Conservation (phyloP, 2,113 vertebrate genomes). For the Brienomyrus longianalis region DNA sequence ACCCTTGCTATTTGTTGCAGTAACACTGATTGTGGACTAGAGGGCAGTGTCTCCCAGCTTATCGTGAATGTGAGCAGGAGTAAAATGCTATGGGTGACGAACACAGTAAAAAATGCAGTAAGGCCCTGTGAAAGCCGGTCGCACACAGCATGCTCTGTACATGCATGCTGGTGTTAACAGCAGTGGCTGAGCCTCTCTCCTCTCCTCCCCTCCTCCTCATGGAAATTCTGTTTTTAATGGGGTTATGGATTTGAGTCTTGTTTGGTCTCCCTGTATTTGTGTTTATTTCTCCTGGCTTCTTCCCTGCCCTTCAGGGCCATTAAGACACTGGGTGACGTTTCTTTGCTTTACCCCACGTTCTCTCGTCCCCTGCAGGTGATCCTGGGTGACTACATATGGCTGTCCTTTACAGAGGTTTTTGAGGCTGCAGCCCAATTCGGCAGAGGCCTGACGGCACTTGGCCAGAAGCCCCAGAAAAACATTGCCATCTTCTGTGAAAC, state of each 20-base stretch:
- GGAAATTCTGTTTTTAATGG: background rate
- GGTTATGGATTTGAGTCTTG: background rate
- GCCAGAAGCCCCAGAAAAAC: slow-evolving; percentile 77
- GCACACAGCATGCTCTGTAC: background rate
- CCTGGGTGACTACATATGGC: slow-evolving; percentile 83
- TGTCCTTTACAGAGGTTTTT: slow-evolving; percentile 73
- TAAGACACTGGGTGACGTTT: background rate
- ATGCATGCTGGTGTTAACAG: background rate
- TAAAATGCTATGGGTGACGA: background rate
- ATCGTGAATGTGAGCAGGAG: background rate
- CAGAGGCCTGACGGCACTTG: slow-evolving; percentile 73
- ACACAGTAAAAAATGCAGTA: background rate
- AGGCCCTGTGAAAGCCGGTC: background rate
- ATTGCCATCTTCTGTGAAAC: slow-evolving; percentile 96
- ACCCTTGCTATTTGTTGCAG: background rate
- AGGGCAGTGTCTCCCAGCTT: slow-evolving; percentile 12
- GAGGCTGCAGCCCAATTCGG: slow-evolving; percentile 70
- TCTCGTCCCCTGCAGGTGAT: slow-evolving; percentile 64
- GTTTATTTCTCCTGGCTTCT: background rate
- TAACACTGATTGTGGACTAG: slow-evolving; percentile 8
- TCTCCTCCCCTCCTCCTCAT: background rate
- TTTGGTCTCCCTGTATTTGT: slow-evolving; percentile 14
- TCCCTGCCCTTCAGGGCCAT: background rate
- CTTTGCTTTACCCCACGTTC: background rate
- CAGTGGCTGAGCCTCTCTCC: background rate